Percentiles rank a stretch among this genome's conserved stretches.
phyloP scores from a whole-genome alignment of 2,797 vertebrate species.

The Peromyscus nudipes region DNA sequence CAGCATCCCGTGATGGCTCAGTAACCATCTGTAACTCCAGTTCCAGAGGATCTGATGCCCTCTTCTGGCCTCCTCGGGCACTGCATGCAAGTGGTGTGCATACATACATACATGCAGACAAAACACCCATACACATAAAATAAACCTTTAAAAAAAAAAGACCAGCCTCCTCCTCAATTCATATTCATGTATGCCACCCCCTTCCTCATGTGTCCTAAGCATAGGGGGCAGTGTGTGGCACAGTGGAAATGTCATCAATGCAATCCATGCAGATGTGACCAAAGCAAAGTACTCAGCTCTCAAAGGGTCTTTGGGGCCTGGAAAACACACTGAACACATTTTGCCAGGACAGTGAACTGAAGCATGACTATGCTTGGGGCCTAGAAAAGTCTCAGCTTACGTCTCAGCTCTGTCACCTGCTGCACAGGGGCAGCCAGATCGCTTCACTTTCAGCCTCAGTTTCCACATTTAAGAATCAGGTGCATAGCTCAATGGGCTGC shows the following conservation, averaged over 20 bases:
- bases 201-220: background rate
- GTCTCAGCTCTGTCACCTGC: background rate
- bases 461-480: background rate
- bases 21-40: background rate
- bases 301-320: background rate
- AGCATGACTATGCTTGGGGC: background rate
- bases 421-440: background rate
- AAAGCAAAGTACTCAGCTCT: background rate
- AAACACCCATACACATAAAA: background rate
- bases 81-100: background rate
- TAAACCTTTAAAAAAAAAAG: background rate
- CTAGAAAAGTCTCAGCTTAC: background rate
- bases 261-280: background rate
- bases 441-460: background rate
- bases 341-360: background rate
- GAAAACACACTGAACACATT: background rate
- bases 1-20: background rate
- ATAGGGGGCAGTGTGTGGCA: background rate
- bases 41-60: too few species aligned
- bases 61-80: too few species aligned
- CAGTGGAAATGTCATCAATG: background rate
- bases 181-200: background rate
- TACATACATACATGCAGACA: background rate
- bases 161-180: background rate
- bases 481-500: background rate